phyloP scores from a whole-genome alignment of 2,113 vertebrate species.

The Bucco capensis region DNA sequence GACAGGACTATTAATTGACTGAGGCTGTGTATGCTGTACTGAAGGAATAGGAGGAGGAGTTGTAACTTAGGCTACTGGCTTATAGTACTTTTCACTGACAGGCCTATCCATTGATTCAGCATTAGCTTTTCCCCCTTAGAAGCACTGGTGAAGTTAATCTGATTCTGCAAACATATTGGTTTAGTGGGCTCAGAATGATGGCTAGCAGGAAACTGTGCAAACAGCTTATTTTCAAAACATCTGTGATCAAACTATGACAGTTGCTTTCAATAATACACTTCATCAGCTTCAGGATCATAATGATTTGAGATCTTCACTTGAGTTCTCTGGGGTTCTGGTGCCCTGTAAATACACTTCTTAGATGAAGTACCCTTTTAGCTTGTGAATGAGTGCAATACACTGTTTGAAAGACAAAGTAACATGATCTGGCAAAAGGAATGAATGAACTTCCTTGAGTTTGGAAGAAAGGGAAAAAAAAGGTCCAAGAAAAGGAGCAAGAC shows the following conservation, averaged over 20 bases:
- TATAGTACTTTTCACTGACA: slow-evolving; percentile 77
- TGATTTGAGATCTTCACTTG: slow-evolving; percentile 79
- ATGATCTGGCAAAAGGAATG: not conserved
- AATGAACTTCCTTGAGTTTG: not conserved
- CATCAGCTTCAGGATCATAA: slow-evolving; percentile 84
- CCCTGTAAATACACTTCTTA: slow-evolving; percentile 58
- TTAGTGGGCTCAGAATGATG: slow-evolving; percentile 78
- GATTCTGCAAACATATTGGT: slow-evolving; percentile 69
- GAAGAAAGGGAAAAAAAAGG: not conserved
- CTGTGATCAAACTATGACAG: slow-evolving; percentile 84
- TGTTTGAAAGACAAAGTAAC: not conserved
- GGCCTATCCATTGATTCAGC: slow-evolving; percentile 75
- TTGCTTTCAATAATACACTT: slow-evolving; percentile 87
- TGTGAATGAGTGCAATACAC: not conserved
- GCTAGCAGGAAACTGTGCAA: slow-evolving; percentile 70
- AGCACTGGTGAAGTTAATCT: slow-evolving; percentile 73
- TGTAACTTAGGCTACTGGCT: slow-evolving; percentile 71
- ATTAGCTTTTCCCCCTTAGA: slow-evolving; percentile 71
- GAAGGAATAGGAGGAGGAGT: slow-evolving; percentile 62
- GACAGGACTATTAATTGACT: slow-evolving; percentile 37
- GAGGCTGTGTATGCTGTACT: slow-evolving; percentile 71
- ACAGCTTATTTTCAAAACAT: slow-evolving; percentile 81
- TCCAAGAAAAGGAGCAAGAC: not conserved
- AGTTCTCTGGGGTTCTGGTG: slow-evolving; percentile 84
- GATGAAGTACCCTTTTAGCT: not conserved